A percentile compares a stretch with the other conserved stretches of the same genome.
Evolutionary conservation across 2,113 vertebrate species (phyloP).

Genomic region (Aythya baeri): DNA sequence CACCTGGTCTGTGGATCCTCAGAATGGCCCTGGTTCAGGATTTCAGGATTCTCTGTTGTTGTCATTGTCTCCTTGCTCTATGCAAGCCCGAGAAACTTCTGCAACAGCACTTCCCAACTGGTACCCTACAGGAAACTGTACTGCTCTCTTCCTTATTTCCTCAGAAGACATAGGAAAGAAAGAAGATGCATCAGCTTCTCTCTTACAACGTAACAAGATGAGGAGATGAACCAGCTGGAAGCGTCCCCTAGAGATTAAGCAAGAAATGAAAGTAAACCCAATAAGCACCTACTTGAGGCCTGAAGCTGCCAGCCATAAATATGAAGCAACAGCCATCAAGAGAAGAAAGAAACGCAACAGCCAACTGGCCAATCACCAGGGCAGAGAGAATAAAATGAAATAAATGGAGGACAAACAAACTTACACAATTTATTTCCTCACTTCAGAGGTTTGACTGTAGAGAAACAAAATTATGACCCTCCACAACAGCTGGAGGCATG

Average conservation of each 20-base stretch:
- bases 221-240: constrained; percentile 20
- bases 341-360: not conserved
- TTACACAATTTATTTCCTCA: not conserved
- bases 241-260: not conserved
- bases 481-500: not conserved
- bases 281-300: not conserved
- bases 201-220: not conserved
- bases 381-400: not conserved
- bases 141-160: not conserved
- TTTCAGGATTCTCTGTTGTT: not conserved
- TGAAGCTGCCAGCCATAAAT: not conserved
- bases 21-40: not conserved
- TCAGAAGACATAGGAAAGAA: not conserved
- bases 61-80: not conserved
- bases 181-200: not conserved
- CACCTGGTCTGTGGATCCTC: not conserved
- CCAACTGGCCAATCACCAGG: not conserved
- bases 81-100: not conserved
- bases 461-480: not conserved
- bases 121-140: not conserved
- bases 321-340: not conserved
- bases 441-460: not conserved
- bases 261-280: constrained; percentile 33
- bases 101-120: not conserved
- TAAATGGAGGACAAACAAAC: not conserved